Evolutionary conservation across 2,888 invertebrate genomes (phyloP), one percentile per base, ranked within the genome.

Genomic region (Tridacna gigas): DNA sequence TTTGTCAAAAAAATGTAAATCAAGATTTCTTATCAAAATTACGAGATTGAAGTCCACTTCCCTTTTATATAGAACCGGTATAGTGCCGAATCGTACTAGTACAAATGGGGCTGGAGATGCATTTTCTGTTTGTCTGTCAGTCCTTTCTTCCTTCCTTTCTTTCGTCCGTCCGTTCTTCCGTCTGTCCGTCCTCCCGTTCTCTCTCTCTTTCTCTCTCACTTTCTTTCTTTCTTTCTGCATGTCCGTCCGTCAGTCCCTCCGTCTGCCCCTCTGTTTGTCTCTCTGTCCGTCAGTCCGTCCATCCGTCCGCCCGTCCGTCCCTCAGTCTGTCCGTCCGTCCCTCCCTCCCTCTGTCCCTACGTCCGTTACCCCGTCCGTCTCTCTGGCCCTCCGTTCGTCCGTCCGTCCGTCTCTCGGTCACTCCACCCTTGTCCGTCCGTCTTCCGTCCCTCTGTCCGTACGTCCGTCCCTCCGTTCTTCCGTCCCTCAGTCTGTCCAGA

Each of bases 171-270:
- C 51, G 18, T 12, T 56, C 60, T 60, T 9, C 37, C 15, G 48
- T 26, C 56, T 12, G 18, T n/a, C 60, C 77, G 67, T n/a, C 26
- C 60, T 15, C 4, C 13, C 3, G 11, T 18, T 18, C 12, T 5
- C 3, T 22, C 25, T 65, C 48, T 61, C 25, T 71, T 0, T 45
- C 65, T 69, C 26, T 61, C 67, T 66, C 51, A 66, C 48, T 20
- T 18, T 51, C 74, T 79, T n/a, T 65, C 74, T 78, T 28, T 74
- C 74, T 73, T 9, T 74, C 74, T 73, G 48, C 56, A 37, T 79
- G 74, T 65, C 60, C 66, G 28, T 65, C 74, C 61, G 48, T 26
- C 56, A 18, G 18, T n/a, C 60, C 77, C 60, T n/a, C 26, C 60
- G 18, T 15, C 4, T 22, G 15, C 5, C 12, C 22, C 3, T 22